These are phyloP conservation scores for Zhuqinia jingwanae DNA, from an alignment of 2,888 invertebrate species.

Conservation along the genomic window DNA sequence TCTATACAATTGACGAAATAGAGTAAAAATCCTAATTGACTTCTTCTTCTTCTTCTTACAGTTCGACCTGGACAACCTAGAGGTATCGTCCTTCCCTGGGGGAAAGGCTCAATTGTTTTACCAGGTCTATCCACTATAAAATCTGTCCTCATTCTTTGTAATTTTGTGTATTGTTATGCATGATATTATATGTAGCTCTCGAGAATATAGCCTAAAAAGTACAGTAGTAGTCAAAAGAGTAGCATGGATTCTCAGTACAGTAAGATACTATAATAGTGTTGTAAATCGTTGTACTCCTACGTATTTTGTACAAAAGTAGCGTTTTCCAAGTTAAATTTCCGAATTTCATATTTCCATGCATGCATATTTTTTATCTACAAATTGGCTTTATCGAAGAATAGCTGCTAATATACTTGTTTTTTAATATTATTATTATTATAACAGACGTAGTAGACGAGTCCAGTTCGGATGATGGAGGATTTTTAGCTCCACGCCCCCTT, in stretches of 20 bases:
- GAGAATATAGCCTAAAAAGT: neutral
- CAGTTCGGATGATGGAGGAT: constrained; percentile 79
- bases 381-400: neutral
- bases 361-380: neutral
- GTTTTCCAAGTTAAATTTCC: constrained; percentile 14
- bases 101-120: constrained; percentile 74
- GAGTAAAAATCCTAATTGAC: neutral
- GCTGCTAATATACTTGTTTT: neutral
- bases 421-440: constrained; percentile 13
- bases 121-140: constrained; percentile 65
- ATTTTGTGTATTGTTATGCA: constrained; percentile 24
- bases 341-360: constrained; percentile 48
- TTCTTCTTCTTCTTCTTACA: too few relatives aligned
- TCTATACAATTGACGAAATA: too few relatives aligned
- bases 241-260: neutral
- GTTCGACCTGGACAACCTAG: constrained; percentile 71
- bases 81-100: constrained; percentile 76
- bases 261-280: constrained; percentile 14
- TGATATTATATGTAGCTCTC: too few relatives aligned
- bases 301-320: constrained; percentile 20
- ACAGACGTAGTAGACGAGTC: constrained; percentile 78
- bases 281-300: neutral
- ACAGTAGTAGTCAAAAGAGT: constrained; percentile 4
- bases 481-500: constrained; percentile 78
- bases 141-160: constrained; percentile 46